Conservation (phyloP, 2,797 vertebrate genomes). For the Channallabes apus region DNA sequence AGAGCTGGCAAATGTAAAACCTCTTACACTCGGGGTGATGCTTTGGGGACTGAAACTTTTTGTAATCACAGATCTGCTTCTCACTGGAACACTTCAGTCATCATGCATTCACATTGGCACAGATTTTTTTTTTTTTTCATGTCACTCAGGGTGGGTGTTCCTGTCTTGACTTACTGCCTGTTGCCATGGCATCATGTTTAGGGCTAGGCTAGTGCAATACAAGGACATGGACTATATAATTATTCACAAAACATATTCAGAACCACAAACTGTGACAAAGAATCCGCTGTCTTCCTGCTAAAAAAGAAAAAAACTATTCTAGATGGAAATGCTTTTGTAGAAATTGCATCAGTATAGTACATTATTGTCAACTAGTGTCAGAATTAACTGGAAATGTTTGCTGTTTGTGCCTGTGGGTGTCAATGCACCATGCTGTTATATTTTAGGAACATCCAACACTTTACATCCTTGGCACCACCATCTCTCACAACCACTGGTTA, state of each 20-base stretch:
- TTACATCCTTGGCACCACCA: not conserved
- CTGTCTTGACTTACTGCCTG: not conserved
- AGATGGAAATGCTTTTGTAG: not conserved
- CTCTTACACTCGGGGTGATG: not conserved
- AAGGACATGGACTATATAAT: not conserved
- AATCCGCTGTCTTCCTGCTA: not conserved
- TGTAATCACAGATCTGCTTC: constrained; percentile 7
- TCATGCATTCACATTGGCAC: not conserved
- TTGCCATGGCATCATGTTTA: constrained; percentile 3
- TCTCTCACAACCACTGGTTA: not conserved
- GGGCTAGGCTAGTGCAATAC: not conserved
- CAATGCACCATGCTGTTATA: not conserved
- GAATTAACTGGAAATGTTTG: constrained; percentile 7
- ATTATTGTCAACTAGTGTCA: not conserved
- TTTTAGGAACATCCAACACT: constrained; percentile 6
- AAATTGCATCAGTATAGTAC: not conserved
- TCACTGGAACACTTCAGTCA: constrained; percentile 2
- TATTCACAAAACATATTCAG: constrained; percentile 1
- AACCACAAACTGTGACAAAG: not conserved
- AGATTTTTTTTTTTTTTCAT: constrained; percentile 6
- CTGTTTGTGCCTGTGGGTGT: not conserved
- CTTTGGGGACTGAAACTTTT: not conserved
- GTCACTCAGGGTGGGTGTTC: not conserved
- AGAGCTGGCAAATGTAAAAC: not conserved
- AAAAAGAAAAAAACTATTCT: not conserved